Evolutionary conservation across 2,113 vertebrate species (phyloP), one percentile per base, ranked within the genome.

Genomic region (Malurus cyaneus): DNA sequence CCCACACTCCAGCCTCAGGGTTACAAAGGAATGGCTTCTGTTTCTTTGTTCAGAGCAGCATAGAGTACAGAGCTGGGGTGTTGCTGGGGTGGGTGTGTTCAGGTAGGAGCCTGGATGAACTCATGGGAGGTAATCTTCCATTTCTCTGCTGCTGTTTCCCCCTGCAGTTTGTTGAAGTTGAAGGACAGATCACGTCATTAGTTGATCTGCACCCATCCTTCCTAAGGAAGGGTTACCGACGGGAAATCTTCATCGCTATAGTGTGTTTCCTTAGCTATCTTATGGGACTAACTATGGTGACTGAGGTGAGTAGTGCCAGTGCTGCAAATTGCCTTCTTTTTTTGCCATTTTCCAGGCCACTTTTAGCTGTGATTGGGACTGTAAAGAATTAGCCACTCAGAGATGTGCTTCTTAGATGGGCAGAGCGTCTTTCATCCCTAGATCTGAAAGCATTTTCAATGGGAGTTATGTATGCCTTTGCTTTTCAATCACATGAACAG

Each of bases 171-270:
- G 99, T 99, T 96, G 99, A 99, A 98, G 99, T 99, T 98, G 99
- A 99, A 98, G 99, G 99, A 98, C 99, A 99, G 98, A 99, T 99
- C 98, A 99, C 99, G 64, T 99, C 99, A 64, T 98, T 99, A 97
- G 99, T 99, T 97, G 99, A 99, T 98, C 98, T 99, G 97, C 99
- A 99, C 98, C 99, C 99, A 69, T 98, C 98, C 97, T 98, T 99
- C 98, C 99, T 99, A 98, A 99, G 99, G 98, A 99, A 99, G 98
- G 99, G 99, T 98, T 99, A 99, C 98, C 98, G 98, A 92, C 98
- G 99, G 96, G 99, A 99, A 98, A 99, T 99, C 98, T 99, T 99
- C 98, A 99, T 99, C 86, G 99, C 99, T 97, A 96, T 98, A 80
- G 97, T 99, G 59, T 99, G 99, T 96, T 98, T 97, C 98, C 97